Percentiles rank a stretch among this genome's conserved stretches.
These are phyloP conservation scores for Eupithecia pulchellata DNA, from an alignment of 2,888 invertebrate genomes.

Conservation along the genomic window DNA sequence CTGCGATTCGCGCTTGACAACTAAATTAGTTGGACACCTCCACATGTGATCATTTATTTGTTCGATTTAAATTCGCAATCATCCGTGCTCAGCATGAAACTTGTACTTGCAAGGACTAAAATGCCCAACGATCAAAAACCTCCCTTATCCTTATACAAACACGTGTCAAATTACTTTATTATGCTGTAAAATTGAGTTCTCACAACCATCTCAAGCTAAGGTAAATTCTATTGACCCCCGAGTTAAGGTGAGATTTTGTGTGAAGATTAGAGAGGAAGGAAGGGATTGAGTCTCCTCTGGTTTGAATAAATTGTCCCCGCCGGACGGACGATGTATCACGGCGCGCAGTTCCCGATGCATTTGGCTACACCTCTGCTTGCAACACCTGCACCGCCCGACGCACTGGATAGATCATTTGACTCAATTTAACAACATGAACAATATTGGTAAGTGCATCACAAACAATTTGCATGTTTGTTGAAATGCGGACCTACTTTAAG, in stretches of 20 bases:
- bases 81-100: conserved; percentile 54
- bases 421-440: not conserved
- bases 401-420: conserved; percentile 23
- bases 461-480: not conserved
- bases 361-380: conserved; percentile 69
- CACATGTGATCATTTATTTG: conserved; percentile 58
- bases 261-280: conserved; percentile 47
- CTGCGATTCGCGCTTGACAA: conserved; percentile 53
- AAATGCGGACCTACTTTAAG: not conserved
- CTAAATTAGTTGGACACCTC: conserved; percentile 60
- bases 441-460: not conserved
- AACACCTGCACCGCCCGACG: conserved; percentile 37
- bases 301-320: conserved; percentile 77
- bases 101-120: conserved; percentile 38
- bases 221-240: not conserved
- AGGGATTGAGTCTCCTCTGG: conserved; percentile 56
- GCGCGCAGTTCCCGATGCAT: conserved; percentile 70
- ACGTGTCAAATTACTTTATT: conserved; percentile 22
- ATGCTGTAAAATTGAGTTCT: conserved; percentile 14
- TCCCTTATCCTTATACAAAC: conserved; percentile 18
- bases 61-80: conserved; percentile 62
- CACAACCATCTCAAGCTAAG: conserved; percentile 13
- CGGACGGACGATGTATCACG: conserved; percentile 73
- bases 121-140: conserved; percentile 27
- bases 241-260: conserved; percentile 44